These are phyloP conservation scores for Corydoras sp. DNA, from an alignment of 2,113 vertebrate genomes.

Conservation along the genomic window DNA sequence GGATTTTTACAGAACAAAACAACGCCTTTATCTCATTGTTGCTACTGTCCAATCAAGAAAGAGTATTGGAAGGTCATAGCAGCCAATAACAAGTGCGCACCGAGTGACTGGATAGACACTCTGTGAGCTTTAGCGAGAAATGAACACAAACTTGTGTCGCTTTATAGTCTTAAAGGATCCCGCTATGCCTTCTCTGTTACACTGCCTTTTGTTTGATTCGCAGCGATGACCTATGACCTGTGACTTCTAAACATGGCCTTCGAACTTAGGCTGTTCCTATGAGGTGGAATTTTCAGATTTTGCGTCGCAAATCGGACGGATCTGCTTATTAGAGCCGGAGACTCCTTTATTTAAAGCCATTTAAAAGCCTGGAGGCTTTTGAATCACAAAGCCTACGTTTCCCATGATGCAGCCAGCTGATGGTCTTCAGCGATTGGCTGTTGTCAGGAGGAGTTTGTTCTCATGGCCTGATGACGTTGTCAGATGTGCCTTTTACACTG, in stretches of 20 bases:
- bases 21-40: neutral
- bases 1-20: neutral
- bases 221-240: slow-evolving; percentile 60
- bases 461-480: slow-evolving; percentile 34
- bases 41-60: neutral
- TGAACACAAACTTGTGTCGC: neutral
- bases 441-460: slow-evolving; percentile 22
- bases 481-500: slow-evolving; percentile 90
- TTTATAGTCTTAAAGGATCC: slow-evolving; percentile 11
- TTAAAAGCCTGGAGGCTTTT: slow-evolving; percentile 57
- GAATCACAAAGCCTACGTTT: slow-evolving; percentile 52
- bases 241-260: slow-evolving; percentile 41
- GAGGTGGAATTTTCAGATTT: neutral
- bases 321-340: neutral
- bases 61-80: neutral
- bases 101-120: neutral
- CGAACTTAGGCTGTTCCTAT: neutral
- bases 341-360: slow-evolving; percentile 38
- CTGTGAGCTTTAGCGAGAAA: neutral
- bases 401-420: slow-evolving; percentile 21
- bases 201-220: slow-evolving; percentile 73
- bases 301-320: neutral
- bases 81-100: neutral
- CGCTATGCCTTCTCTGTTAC: slow-evolving; percentile 57
- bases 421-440: neutral